Conservation (phyloP, 2,797 vertebrate species). For the Sebastes paucispinis region DNA sequence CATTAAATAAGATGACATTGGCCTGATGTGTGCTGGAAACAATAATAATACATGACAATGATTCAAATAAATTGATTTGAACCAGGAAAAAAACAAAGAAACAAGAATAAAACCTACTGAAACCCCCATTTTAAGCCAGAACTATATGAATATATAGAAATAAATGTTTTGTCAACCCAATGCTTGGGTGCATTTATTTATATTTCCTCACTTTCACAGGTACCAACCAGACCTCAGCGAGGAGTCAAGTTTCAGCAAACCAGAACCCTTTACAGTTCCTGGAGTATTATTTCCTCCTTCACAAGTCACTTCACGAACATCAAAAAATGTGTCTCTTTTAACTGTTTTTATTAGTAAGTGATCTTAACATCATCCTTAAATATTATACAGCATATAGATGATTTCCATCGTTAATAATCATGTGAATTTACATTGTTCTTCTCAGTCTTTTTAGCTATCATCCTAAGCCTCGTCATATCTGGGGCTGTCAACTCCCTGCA, state of each 20-base stretch:
- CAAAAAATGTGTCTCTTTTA: constrained; percentile 74
- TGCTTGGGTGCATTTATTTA: not conserved
- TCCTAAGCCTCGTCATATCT: constrained; percentile 74
- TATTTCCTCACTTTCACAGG: constrained; percentile 62
- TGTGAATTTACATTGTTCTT: not conserved
- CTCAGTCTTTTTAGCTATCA: constrained; percentile 77
- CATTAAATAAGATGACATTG: not conserved
- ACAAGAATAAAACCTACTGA: not conserved
- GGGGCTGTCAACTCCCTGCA: constrained; percentile 58
- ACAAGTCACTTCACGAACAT: constrained; percentile 71
- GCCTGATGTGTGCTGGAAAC: not conserved
- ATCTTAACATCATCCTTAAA: not conserved
- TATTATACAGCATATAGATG: not conserved
- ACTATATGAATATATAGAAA: not conserved
- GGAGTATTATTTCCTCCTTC: constrained; percentile 65
- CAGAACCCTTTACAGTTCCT: constrained; percentile 53
- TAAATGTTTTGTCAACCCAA: not conserved
- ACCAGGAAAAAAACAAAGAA: not conserved
- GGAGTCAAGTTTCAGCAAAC: constrained; percentile 51
- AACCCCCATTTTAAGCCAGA: not conserved
- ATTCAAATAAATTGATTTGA: not conserved
- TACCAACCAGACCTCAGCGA: constrained; percentile 71
- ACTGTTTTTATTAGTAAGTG: constrained; percentile 74
- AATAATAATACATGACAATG: not conserved
- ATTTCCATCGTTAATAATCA: not conserved